Percentiles rank a stretch among this genome's conserved stretches.
Evolutionary conservation across 2,113 vertebrate genomes (phyloP).

Genomic region (Saccopteryx leptura): DNA sequence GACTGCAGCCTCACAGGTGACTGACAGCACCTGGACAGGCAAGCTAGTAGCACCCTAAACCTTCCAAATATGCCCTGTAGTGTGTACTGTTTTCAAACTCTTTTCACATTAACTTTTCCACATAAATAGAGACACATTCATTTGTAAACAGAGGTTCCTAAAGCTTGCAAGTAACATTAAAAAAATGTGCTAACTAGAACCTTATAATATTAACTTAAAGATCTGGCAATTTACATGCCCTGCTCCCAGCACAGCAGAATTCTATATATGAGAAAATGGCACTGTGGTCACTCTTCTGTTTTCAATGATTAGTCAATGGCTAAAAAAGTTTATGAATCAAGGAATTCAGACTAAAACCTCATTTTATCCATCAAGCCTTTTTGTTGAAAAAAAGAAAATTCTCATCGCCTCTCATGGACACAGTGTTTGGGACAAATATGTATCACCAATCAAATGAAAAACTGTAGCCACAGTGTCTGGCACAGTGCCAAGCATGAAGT

Average conservation of each 20-base stretch:
- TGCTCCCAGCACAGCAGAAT: not conserved
- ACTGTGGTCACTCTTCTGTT: not conserved
- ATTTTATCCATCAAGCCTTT: constrained; percentile 22
- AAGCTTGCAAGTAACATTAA: not conserved
- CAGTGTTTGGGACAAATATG: constrained; percentile 1
- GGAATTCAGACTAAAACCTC: not conserved
- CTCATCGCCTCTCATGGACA: not conserved
- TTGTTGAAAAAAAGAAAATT: not conserved
- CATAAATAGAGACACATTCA: not conserved
- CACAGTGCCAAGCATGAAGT: not conserved
- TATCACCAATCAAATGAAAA: not conserved
- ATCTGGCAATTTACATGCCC: not conserved
- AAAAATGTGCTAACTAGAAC: not conserved
- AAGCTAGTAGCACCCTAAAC: not conserved
- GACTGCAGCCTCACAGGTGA: too few relatives aligned
- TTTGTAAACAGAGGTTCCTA: not conserved
- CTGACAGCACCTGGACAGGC: not conserved
- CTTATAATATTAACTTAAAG: not conserved
- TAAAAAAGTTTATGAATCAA: not conserved
- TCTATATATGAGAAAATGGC: not conserved
- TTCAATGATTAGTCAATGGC: not conserved
- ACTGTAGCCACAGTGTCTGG: not conserved
- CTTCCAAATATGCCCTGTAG: not conserved
- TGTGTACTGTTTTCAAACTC: not conserved
- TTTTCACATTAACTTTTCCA: not conserved